These are phyloP conservation scores for Athalia rosae DNA, from an alignment of 2,888 invertebrate species.

Conservation along the genomic window DNA sequence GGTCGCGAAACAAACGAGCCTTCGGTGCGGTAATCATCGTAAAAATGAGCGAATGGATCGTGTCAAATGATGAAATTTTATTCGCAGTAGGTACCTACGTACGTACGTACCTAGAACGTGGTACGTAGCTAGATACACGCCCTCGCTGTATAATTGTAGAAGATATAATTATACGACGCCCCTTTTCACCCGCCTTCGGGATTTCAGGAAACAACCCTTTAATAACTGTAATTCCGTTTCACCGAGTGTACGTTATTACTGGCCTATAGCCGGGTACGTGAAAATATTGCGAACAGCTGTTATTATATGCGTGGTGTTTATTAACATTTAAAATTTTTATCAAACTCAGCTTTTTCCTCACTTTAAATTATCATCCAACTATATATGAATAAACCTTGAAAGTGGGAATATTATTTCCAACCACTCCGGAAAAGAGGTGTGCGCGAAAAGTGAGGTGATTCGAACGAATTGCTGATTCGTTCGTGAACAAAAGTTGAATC, in stretches of 20 bases:
- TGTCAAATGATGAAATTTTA: conserved; percentile 25
- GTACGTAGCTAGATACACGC: too few species aligned
- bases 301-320: not conserved
- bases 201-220: conserved; percentile 24
- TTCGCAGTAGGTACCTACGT: not conserved
- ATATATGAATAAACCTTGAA: too few species aligned
- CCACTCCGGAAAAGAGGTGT: too few species aligned
- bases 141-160: not conserved
- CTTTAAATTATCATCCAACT: too few species aligned
- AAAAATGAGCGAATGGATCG: conserved; percentile 24
- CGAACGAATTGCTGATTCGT: too few species aligned
- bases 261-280: not conserved
- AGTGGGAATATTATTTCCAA: too few species aligned
- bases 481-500: too few species aligned
- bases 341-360: too few species aligned
- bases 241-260: conserved; percentile 32
- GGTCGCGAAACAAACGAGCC: not conserved
- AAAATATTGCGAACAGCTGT: not conserved
- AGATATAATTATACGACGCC: conserved; percentile 4
- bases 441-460: too few species aligned
- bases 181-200: conserved; percentile 20
- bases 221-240: conserved; percentile 41
- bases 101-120: not conserved
- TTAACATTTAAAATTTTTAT: too few species aligned
- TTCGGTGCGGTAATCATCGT: not conserved